phyloP scores from a whole-genome alignment of 2,113 vertebrate genomes.

The Tenebrosternarchus preto region DNA sequence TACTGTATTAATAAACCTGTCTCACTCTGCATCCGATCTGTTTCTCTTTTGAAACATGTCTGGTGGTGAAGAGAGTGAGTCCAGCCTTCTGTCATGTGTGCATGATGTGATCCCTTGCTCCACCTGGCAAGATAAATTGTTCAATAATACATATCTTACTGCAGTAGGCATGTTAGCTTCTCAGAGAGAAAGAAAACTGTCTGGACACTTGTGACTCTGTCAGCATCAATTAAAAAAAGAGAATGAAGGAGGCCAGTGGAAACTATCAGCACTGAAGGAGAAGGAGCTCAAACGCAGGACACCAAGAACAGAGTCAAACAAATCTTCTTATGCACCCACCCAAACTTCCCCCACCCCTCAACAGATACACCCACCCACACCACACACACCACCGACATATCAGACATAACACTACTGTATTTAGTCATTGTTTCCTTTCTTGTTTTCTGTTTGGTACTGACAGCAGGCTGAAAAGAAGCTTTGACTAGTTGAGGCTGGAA shows the following conservation, averaged over 20 bases:
- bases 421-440: constrained; percentile 75
- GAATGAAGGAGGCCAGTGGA: not conserved
- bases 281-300: not conserved
- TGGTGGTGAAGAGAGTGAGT: not conserved
- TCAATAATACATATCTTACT: not conserved
- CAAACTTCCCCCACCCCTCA: too few species aligned
- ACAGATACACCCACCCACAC: too few species aligned
- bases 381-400: too few species aligned
- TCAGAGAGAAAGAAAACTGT: not conserved
- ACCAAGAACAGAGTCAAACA: not conserved
- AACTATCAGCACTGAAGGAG: not conserved
- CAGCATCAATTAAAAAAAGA: constrained; percentile 1
- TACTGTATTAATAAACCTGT: too few species aligned
- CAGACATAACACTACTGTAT: too few species aligned
- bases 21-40: too few species aligned
- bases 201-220: not conserved
- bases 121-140: not conserved
- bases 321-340: too few species aligned
- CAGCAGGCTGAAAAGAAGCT: constrained; percentile 60
- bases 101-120: not conserved
- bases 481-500: constrained; percentile 71
- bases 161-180: not conserved
- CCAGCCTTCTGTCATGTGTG: not conserved
- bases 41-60: not conserved
- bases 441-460: constrained; percentile 60